phyloP scores from a whole-genome alignment of 2,113 vertebrate species.

The Neomonachus schauinslandi region DNA sequence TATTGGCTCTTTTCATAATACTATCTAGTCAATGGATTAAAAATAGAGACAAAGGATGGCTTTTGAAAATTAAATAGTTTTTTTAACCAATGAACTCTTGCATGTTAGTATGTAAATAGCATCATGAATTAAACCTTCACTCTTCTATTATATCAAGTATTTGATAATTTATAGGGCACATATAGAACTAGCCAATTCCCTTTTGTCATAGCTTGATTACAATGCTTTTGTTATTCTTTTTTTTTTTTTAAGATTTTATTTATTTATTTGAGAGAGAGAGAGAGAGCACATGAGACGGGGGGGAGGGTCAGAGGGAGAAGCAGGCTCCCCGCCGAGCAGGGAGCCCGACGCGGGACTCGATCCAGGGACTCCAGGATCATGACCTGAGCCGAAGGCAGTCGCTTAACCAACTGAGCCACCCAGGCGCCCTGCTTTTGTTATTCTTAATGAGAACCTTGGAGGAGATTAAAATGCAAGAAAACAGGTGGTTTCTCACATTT shows the following conservation, averaged over 20 bases:
- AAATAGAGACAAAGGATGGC: neutral
- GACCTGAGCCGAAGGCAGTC: no score
- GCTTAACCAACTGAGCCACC: no score
- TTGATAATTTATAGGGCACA: neutral
- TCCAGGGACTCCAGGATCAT: no score
- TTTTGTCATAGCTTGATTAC: neutral
- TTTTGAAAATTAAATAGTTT: constrained; percentile 39
- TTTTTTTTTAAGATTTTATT: no score
- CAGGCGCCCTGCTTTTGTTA: constrained; percentile 34
- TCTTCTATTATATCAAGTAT: neutral
- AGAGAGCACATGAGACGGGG: no score
- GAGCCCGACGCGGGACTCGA: no score
- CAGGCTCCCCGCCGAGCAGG: no score
- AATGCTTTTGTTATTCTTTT: constrained; percentile 23
- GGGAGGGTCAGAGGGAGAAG: no score
- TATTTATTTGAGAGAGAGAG: no score
- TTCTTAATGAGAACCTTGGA: neutral
- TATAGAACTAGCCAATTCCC: neutral
- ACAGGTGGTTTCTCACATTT: constrained; percentile 52
- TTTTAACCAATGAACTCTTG: neutral
- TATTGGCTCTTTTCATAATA: neutral
- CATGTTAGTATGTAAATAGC: neutral
- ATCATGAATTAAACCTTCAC: neutral
- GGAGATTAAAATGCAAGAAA: constrained; percentile 18
- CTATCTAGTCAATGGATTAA: neutral